Evolutionary conservation across 2,888 invertebrate species (phyloP), one percentile per base, ranked within the genome.

Genomic region (Ormyrus nitidulus): DNA sequence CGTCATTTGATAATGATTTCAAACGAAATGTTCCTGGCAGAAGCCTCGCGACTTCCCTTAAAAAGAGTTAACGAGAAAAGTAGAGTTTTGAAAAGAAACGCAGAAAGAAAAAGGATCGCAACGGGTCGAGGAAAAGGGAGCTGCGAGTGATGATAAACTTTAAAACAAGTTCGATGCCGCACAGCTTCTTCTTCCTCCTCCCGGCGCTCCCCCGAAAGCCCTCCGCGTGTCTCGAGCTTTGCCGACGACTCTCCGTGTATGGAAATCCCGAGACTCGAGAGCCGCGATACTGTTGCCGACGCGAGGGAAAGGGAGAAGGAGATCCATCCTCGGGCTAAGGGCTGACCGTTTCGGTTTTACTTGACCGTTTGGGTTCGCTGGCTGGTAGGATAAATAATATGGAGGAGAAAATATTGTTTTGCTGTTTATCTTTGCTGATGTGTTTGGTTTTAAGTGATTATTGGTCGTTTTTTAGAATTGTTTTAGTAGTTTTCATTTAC

Each of bases 131-230:
- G n/a, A 56, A 58, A 71, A 70, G 72, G 44, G 61, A 11, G 61
- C 69, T 65, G 59, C 56, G 64, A 89, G 86, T 87, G 88, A 89
- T 87, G 88, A 88, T 87, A 88, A 89, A 89, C 87, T 89, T 88
- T 83, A 77, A 84, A 87, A 87, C 86, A 86, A 88, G 86, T 86
- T 84, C 83, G 81, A 83, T 82, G 80, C 84, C 61, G 62, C 69
- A 51, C 49, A 62, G 59, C 48, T 54, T 53, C 58, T 48, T 61
- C 13, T 51, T 44, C 53, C 44, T 34, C 11, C 51, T 19, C 34
- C 34, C 34, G 4, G 3, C 34, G 3, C 34, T 4, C 34, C 34
- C 34, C 34, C 34, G 34, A 34, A 34, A 34, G 34, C 34, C 4
- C 34, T 34, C 4, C 34, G 34, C 4, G 34, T 34, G 34, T 34